Conservation (phyloP, 2,888 invertebrate species). For the Vandiemenella viatica region DNA sequence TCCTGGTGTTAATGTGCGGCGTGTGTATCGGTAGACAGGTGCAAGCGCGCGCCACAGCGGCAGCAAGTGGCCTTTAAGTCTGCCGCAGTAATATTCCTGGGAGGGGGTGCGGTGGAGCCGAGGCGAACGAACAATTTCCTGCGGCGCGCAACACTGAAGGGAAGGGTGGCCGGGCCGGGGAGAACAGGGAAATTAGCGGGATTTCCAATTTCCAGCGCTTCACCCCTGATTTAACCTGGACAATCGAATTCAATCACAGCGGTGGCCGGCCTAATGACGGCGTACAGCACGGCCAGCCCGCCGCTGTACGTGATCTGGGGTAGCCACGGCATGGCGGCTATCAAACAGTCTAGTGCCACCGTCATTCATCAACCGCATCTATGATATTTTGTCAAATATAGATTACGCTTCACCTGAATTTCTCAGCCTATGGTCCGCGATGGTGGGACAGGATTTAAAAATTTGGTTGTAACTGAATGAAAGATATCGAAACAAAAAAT, state of each 20-base stretch:
- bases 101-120: background rate
- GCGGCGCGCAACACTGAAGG: background rate
- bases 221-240: conserved; percentile 13
- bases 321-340: no score
- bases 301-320: background rate
- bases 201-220: conserved; percentile 13
- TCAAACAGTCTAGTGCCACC: no score
- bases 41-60: no score
- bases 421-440: no score
- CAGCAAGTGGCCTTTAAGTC: background rate
- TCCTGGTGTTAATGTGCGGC: no score
- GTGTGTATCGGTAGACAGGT: no score
- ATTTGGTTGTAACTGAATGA: no score
- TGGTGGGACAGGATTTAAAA: no score
- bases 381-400: no score
- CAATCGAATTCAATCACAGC: conserved; percentile 13
- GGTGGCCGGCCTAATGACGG: conserved; percentile 3
- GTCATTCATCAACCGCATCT: no score
- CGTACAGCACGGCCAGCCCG: background rate
- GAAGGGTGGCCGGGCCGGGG: conserved; percentile 1
- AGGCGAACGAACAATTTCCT: background rate
- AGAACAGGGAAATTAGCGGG: conserved; percentile 12
- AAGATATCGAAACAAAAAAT: no score
- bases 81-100: background rate
- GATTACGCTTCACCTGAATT: no score